Percentiles rank a stretch among this genome's conserved stretches.
Evolutionary conservation across 2,888 invertebrate species (phyloP).

Genomic region (Steinernema carpocapsae): DNA sequence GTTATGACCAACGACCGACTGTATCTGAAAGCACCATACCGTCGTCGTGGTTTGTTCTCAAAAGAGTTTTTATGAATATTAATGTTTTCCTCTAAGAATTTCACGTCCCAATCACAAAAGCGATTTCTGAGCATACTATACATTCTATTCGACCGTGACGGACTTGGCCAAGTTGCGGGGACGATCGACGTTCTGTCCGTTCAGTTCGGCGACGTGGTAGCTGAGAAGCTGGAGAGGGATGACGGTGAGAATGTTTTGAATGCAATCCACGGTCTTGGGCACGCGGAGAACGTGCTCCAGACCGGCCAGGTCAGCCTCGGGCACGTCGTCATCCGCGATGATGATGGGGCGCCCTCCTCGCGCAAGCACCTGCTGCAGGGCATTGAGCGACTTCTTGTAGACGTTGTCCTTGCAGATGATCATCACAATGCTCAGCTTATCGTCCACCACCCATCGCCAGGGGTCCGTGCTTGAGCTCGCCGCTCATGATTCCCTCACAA

Average conservation of each 20-base stretch:
- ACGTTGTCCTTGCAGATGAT: slow-evolving; percentile 95
- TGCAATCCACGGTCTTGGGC: slow-evolving; percentile 82
- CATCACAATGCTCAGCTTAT: slow-evolving; percentile 86
- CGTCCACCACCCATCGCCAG: slow-evolving; percentile 69
- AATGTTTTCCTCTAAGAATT: neutral
- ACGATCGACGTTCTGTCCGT: slow-evolving; percentile 1
- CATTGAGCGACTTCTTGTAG: slow-evolving; percentile 99
- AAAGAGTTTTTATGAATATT: neutral
- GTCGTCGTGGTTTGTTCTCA: neutral
- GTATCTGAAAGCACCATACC: slow-evolving; percentile 4
- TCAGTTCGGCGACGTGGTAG: neutral
- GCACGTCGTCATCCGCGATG: slow-evolving; percentile 78
- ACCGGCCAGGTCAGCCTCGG: slow-evolving; percentile 51
- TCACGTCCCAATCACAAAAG: too few relatives aligned
- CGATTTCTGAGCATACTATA: too few relatives aligned
- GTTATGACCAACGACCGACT: neutral
- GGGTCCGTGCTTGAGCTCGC: slow-evolving; percentile 34
- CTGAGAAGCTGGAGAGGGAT: slow-evolving; percentile 72
- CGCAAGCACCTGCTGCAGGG: slow-evolving; percentile 84
- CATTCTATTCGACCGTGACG: slow-evolving; percentile 36
- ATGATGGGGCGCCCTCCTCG: slow-evolving; percentile 80
- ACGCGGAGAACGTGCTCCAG: slow-evolving; percentile 76
- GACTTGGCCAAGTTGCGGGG: slow-evolving; percentile 36
- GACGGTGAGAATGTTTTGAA: slow-evolving; percentile 90
- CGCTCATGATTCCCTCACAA: slow-evolving; percentile 19